Evolutionary conservation across 2,888 invertebrate species (phyloP).

Genomic region (Caenorhabditis sp.): DNA sequence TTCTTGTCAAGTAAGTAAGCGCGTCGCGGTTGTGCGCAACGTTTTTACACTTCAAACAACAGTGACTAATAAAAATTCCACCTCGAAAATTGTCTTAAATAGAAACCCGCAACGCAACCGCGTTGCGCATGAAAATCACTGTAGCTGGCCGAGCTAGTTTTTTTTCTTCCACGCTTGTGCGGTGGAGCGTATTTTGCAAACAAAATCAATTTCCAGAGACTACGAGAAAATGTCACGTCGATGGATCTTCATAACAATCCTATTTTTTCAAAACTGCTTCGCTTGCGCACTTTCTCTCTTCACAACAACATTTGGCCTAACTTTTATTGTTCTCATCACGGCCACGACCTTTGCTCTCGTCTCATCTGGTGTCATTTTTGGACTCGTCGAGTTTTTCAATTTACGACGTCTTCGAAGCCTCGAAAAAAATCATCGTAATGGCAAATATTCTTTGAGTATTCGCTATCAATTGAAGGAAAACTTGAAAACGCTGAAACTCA

Average conservation of each 20-base stretch:
- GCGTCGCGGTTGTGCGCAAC: too few relatives aligned
- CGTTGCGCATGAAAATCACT: too few relatives aligned
- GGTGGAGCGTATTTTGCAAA: neutral
- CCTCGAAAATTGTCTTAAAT: too few relatives aligned
- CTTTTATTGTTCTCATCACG: slow-evolving; percentile 20
- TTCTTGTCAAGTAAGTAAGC: slow-evolving; percentile 24
- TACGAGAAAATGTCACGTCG: slow-evolving; percentile 27
- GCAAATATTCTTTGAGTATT: slow-evolving; percentile 34
- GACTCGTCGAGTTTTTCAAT: slow-evolving; percentile 28
- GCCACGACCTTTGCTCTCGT: slow-evolving; percentile 14
- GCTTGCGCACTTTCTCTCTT: slow-evolving; percentile 14
- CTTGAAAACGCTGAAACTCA: slow-evolving; percentile 31
- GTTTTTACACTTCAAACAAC: neutral
- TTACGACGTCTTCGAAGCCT: slow-evolving; percentile 15
- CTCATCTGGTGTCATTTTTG: slow-evolving; percentile 21
- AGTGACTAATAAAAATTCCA: too few relatives aligned
- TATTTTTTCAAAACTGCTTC: slow-evolving; percentile 15
- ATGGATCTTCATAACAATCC: slow-evolving; percentile 33
- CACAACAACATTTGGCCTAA: slow-evolving; percentile 23
- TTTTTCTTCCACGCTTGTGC: too few relatives aligned
- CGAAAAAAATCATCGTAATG: slow-evolving; percentile 26
- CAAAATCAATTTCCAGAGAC: slow-evolving; percentile 18
- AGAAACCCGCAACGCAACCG: too few relatives aligned
- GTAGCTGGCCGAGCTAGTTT: too few relatives aligned
- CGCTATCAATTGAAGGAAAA: slow-evolving; percentile 40